Base-by-base conservation (phyloP, 2,888 invertebrate genomes). In the Drymonia ruficornis region DNA sequence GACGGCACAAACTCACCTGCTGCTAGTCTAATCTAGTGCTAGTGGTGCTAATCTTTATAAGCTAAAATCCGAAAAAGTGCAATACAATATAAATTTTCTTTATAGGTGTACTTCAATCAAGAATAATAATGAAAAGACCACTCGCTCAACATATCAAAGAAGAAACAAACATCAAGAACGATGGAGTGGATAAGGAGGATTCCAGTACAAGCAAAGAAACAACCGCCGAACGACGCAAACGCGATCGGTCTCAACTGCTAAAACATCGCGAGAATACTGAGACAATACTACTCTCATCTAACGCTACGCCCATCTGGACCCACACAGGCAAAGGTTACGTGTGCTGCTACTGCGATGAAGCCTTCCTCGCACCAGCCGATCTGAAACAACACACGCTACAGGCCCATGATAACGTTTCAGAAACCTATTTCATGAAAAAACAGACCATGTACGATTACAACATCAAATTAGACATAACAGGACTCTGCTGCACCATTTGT, bases 401-500 rank as follows among this genome's bases (percentile, higher is more conserved):
- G 36, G 49, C 50, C 0, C 61, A 66, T 18, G 54, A 51, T 19
- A 59, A 63, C 9, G 52, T 56, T 0, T 19, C 49, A 6, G 47
- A 59, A 0, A 44, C 45, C 11, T 46, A 58, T 12, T 76, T 67
- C 53, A 70, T 73, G 54, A 69, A 67, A n/a, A 52, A 62, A 15
- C 49, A 56, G 5, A 47, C 55, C 1, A 65, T 65, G 18, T 36
- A 50, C 2, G 53, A 61, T 1, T 76, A 62, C 28, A 67, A n/a
- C 1, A 79, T 80, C 8, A 85, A 83, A 58, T 56, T 85, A 2
- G 85, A 86, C 56, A 78, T 85, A 3, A 84, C 86, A 0, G 59
- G 59, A 4, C 56, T 86, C 0, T 34, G 50, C 9, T 86, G 86
- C 65, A 76, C 62, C 0, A 56, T 83, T 13, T 86, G 86, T 52